These are phyloP conservation scores for Lydus trimaculatus DNA, from an alignment of 2,888 invertebrate genomes.

Conservation along the genomic window DNA sequence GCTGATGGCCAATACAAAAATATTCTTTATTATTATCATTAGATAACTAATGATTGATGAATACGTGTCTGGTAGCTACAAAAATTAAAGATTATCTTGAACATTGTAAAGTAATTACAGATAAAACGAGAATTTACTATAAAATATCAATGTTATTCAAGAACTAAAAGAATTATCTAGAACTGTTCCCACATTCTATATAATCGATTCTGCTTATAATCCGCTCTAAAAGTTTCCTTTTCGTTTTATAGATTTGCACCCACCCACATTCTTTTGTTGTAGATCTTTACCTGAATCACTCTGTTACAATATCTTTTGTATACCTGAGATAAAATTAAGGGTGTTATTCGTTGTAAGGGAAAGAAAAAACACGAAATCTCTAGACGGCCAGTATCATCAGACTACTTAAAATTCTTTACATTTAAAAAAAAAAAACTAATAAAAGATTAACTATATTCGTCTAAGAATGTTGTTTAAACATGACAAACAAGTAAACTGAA, in stretches of 20 bases:
- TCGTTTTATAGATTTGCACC: background rate
- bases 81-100: background rate
- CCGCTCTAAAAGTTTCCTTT: background rate
- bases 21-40: background rate
- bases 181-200: background rate
- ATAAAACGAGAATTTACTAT: background rate
- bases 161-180: no score
- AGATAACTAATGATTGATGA: background rate
- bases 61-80: background rate
- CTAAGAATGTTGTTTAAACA: background rate
- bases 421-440: background rate
- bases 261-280: background rate
- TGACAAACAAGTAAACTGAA: background rate
- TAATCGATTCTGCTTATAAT: no score
- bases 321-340: constrained; percentile 7
- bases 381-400: background rate
- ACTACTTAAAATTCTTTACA: background rate
- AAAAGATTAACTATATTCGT: background rate
- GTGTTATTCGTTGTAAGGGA: background rate
- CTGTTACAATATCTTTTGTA: background rate
- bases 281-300: background rate
- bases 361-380: background rate
- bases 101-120: background rate
- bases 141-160: background rate
- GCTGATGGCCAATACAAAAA: no score